Evolutionary conservation across 2,888 invertebrate species (phyloP).

Genomic region (Neelides folsomi): DNA sequence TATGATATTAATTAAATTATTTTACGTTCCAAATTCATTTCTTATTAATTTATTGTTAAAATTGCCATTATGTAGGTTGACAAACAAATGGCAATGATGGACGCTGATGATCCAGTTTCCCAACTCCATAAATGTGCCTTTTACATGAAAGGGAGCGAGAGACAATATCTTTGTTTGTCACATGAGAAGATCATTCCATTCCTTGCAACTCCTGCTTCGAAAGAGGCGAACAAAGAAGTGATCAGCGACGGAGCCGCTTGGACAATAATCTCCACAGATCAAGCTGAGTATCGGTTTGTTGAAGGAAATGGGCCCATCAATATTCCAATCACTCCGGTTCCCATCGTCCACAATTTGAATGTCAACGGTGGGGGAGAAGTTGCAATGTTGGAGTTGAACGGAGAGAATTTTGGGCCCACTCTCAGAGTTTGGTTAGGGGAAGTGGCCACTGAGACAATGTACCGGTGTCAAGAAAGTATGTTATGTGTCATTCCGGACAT

Average conservation of each 20-base stretch:
- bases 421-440: slow-evolving; percentile 46
- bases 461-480: slow-evolving; percentile 42
- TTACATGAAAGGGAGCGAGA: slow-evolving; percentile 46
- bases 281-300: slow-evolving; percentile 48
- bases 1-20: no score
- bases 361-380: slow-evolving; percentile 44
- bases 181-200: slow-evolving; percentile 49
- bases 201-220: slow-evolving; percentile 43
- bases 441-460: slow-evolving; percentile 45
- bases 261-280: slow-evolving; percentile 51
- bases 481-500: slow-evolving; percentile 45
- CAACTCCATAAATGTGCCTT: slow-evolving; percentile 50
- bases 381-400: slow-evolving; percentile 44
- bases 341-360: slow-evolving; percentile 42
- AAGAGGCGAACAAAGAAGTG: slow-evolving; percentile 43
- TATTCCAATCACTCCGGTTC: slow-evolving; percentile 45
- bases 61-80: slow-evolving; percentile 42
- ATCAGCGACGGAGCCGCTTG: slow-evolving; percentile 49
- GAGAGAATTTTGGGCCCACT: slow-evolving; percentile 43
- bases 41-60: no score
- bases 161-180: slow-evolving; percentile 46
- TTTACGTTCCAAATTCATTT: no score
- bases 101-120: slow-evolving; percentile 48
- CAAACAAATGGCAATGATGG: slow-evolving; percentile 45
- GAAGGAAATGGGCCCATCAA: slow-evolving; percentile 44